Evolutionary conservation across 1,140 invertebrate genomes (phyloP).

Genomic region (Pseudomyrmex concolor): DNA sequence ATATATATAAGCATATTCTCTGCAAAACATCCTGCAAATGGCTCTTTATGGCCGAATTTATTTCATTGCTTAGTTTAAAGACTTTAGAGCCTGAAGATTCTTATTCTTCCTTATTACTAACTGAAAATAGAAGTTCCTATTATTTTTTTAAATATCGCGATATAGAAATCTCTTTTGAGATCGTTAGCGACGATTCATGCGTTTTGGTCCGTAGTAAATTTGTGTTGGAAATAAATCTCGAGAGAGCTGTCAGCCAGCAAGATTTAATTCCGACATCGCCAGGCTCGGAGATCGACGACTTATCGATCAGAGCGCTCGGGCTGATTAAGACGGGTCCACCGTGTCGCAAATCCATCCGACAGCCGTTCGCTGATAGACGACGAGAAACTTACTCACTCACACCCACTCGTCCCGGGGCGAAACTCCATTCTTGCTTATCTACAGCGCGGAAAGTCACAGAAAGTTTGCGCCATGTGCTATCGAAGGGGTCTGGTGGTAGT

Average conservation of each 20-base stretch:
- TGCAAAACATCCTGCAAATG: no score
- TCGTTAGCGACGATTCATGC: no score
- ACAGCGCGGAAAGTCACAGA: conserved; percentile 57
- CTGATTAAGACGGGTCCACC: conserved; percentile 60
- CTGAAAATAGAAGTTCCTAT: neutral
- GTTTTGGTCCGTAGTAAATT: conserved; percentile 13
- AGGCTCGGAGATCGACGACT: neutral
- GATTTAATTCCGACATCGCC: conserved; percentile 44
- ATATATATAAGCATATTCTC: no score
- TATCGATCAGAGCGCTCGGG: conserved; percentile 38
- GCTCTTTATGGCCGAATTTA: no score
- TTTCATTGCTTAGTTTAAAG: no score
- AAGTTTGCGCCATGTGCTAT: conserved; percentile 66
- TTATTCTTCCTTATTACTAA: no score
- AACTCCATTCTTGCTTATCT: conserved; percentile 51
- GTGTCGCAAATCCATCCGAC: conserved; percentile 58
- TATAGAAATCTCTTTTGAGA: neutral
- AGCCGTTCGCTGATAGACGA: conserved; percentile 42
- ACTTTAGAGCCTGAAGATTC: no score
- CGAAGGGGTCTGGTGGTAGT: conserved; percentile 33
- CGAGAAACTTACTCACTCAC: conserved; percentile 58
- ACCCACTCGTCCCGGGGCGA: neutral
- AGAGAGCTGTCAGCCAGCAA: neutral
- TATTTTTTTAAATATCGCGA: neutral
- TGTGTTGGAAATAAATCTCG: conserved; percentile 47